Evolutionary conservation across 2,888 invertebrate genomes (phyloP), one percentile per base, ranked within the genome.

Genomic region (Terebella lapidaria): DNA sequence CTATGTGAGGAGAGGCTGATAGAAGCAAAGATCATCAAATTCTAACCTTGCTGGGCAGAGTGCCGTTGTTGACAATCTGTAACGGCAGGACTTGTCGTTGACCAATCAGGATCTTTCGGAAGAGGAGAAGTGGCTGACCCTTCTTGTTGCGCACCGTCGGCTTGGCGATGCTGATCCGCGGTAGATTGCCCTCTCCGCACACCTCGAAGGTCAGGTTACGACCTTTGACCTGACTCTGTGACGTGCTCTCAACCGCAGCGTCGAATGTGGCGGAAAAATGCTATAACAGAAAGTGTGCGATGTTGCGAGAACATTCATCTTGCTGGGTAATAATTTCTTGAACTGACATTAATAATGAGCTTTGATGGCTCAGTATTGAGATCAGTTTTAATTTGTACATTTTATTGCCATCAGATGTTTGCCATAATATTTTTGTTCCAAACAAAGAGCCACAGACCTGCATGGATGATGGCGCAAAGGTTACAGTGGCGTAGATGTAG

Each of bases 391-490:
- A n/a, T n/a, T n/a, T n/a, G n/a, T n/a, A n/a, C n/a, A 35, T 35
- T 15, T 35, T 35, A 10, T 35, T 15, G 42, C 42, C 42, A 35
- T 15, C 42, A 10, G 42, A 35, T 15, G 10, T 35, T 10, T 15
- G 42, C 10, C 42, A 35, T 35, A 35, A n/a, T 35, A n/a, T n/a
- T n/a, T n/a, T n/a, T n/a, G n/a, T n/a, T n/a, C 42, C n/a, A 35
- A 15, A 35, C 42, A 35, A 35, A 35, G n/a, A 35, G 42, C 42
- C 42, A 15, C 42, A 29, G 35, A 79, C 78, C 76, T 79, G 79
- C 78, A 81, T 79, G 15, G 79, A 73, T 5, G 74, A 73, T 28
- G 81, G 81, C n/a, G 72, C 74, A 70, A 81, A 81, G 53, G 75
- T 72, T 27, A 81, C 74, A 2, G 76, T 76, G 35, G 73, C 80